A percentile compares a stretch with the other conserved stretches of the same genome.
These are phyloP conservation scores for Drosophila obscura DNA, from an alignment of 1,140 invertebrate genomes.

Conservation along the genomic window DNA sequence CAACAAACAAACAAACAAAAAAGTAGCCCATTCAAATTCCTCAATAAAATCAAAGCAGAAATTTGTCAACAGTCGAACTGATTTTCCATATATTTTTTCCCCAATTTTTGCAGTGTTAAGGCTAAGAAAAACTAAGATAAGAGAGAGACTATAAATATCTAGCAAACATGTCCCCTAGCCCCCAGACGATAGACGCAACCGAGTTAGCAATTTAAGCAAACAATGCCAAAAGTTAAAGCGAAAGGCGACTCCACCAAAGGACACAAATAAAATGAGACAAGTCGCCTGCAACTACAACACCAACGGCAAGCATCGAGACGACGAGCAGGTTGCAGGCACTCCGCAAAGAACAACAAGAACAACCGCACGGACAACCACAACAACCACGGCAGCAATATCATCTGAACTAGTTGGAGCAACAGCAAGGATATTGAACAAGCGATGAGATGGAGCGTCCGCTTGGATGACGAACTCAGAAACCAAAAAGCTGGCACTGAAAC, in stretches of 20 bases:
- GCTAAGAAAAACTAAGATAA: slow-evolving; percentile 39
- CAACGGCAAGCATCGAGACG: slow-evolving; percentile 31
- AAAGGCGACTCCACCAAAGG: slow-evolving; percentile 42
- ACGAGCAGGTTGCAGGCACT: slow-evolving; percentile 49
- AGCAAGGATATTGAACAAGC: slow-evolving; percentile 41
- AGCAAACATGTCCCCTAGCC: slow-evolving; percentile 46
- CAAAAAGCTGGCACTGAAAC: slow-evolving; percentile 28
- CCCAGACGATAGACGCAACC: slow-evolving; percentile 34
- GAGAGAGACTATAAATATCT: slow-evolving; percentile 21
- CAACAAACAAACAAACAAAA: too few relatives aligned
- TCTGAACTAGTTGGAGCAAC: neutral
- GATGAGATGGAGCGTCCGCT: slow-evolving; percentile 67
- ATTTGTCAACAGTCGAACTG: neutral
- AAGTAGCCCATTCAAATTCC: too few relatives aligned
- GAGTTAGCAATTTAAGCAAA: slow-evolving; percentile 43
- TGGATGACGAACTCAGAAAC: slow-evolving; percentile 60
- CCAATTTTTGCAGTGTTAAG: slow-evolving; percentile 40
- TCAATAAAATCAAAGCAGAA: too few relatives aligned
- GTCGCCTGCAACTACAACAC: slow-evolving; percentile 45
- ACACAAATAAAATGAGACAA: slow-evolving; percentile 65
- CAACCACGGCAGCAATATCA: slow-evolving; percentile 6
- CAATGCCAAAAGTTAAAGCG: slow-evolving; percentile 59
- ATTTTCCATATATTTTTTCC: neutral
- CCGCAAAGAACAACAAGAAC: slow-evolving; percentile 31
- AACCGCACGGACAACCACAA: neutral